Evolutionary conservation across 2,888 invertebrate genomes (phyloP), one percentile per base, ranked within the genome.

Genomic region (Pilophorus perplexus): DNA sequence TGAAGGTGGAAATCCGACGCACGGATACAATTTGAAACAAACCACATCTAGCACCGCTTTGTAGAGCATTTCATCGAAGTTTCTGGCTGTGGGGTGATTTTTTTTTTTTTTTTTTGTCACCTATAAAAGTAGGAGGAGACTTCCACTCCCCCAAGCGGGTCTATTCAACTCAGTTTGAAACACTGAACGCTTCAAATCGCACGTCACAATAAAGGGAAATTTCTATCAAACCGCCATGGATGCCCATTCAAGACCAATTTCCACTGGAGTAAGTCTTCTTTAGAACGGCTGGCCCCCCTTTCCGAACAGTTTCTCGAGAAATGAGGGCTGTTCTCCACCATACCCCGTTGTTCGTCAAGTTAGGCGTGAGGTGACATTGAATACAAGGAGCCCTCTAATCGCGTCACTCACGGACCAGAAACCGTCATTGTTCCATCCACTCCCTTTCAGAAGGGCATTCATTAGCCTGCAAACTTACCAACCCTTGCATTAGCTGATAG

Each of bases 321-420:
- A 46, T 62, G 62, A 62, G 62, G 62, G 60, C 23, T 46, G 27
- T 23, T 20, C 28, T 52, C 23, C 20, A n/a, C 22, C 62, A 14
- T 14, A n/a, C 28, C 20, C 62, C 62, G 62, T 62, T 62, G 62
- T 62, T n/a, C 62, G 62, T 62, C 62, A 62, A 62, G 33, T 62
- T 44, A 40, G 62, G 46, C 62, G 62, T 46, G 46, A 62, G 62
- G 62, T 64, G 64, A 52, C 52, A 64, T 52, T 52, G 64, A 52
- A 64, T 64, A 40, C 52, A 52, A 38, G 64, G 42, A 38, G 64
- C 25, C 22, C 52, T 54, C 54, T 65, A 65, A 65, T 65, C 64
- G 64, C 54, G 64, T 65, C 64, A 65, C 64, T 65, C 64, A 65
- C 64, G 64, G 64, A 65, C 54, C 64, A 54, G 64, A 65, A 65